Base-by-base conservation (phyloP, 2,797 vertebrate genomes). In the Parotocinclus haroldoi region DNA sequence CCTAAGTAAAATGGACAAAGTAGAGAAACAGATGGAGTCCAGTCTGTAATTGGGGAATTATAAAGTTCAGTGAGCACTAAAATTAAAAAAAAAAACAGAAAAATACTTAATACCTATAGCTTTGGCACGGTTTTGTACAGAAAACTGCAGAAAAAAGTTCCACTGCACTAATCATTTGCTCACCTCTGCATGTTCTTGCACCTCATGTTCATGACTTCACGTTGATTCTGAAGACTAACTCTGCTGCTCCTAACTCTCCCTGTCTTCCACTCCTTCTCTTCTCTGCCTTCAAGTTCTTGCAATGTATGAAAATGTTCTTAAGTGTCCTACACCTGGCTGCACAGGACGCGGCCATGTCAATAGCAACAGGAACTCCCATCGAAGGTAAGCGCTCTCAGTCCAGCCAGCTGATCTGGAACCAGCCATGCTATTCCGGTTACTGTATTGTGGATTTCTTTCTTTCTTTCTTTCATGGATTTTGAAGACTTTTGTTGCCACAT, bases 291-390 rank as follows among this genome's bases (percentile, higher is more conserved):
- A 98, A 99, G 96, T 99, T 92, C 94, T 99, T 90, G 96, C 96
- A 90, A 99, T 99, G 96, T 95, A 99, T 93, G 96, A 99, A 92
- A 99, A 98, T 94, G 96, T 99, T 89, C 96, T 99, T 93, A 99
- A 99, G 95, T 99, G 96, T 93, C 96, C 96, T 89, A 99, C 96
- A 86, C 95, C 93, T 71, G 96, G 96, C 94, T 99, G 96, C 94
- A 98, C 96, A 79, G 96, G 96, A 92, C 95, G 96, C 74, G 96
- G 96, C 89, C 96, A 99, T 89, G 96, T 99, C 90, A 99, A 98
- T 93, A 99, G 96, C 95, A 99, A 99, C 96, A 95, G 96, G 94
- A 99, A 99, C 92, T 99, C 96, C 57, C 96, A 99, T 89, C 82
- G 96, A 91, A 99, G 96, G 96, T 99, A 93, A 95, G 96, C 83